phyloP scores from a whole-genome alignment of 2,797 vertebrate species.

The Carduelis carduelis region DNA sequence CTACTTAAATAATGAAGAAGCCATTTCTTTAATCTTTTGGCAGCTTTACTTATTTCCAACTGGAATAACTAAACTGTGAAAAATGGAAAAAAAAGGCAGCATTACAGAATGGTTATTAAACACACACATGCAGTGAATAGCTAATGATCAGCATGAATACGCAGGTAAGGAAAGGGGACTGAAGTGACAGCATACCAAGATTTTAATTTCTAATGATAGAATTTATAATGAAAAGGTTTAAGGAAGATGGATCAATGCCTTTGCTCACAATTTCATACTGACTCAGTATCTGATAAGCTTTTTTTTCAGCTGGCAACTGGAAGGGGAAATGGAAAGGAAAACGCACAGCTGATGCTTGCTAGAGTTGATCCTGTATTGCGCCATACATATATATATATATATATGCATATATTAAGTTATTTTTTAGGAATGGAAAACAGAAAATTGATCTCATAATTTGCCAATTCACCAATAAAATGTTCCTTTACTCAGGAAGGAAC shows the following conservation, averaged over 20 bases:
- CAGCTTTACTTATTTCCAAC: neutral
- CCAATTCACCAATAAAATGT: neutral
- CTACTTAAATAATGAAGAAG: constrained; percentile 6
- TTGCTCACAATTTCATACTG: neutral
- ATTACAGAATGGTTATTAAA: neutral
- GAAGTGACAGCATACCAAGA: neutral
- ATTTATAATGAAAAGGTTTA: neutral
- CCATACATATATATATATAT: neutral
- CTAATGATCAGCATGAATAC: neutral
- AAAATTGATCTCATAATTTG: neutral
- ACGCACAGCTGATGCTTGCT: neutral
- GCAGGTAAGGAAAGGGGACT: neutral
- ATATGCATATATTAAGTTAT: neutral
- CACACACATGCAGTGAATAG: neutral
- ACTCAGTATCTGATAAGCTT: neutral
- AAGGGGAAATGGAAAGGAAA: neutral
- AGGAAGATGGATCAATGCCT: neutral
- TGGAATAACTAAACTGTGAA: neutral
- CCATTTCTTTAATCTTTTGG: neutral
- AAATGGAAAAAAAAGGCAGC: neutral
- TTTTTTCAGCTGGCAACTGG: neutral
- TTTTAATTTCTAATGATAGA: neutral
- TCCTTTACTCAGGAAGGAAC: neutral
- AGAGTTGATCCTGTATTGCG: neutral
- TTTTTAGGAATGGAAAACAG: neutral